Evolutionary conservation across 2,113 vertebrate genomes (phyloP).

Genomic region (Serinus canaria): DNA sequence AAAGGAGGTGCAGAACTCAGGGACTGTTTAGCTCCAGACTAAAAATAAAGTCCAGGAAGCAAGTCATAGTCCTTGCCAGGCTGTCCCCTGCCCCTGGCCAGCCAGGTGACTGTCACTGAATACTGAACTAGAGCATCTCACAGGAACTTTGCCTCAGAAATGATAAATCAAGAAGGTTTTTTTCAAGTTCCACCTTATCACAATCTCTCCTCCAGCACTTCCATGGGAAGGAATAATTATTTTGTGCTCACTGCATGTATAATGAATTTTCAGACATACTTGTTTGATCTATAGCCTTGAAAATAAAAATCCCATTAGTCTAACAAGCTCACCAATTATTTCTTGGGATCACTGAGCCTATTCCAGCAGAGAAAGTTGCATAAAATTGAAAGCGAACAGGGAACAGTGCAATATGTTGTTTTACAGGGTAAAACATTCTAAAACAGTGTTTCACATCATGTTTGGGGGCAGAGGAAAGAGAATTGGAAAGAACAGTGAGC

Average conservation of each 20-base stretch:
- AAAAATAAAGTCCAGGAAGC: neutral
- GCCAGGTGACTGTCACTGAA: neutral
- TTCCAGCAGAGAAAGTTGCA: conserved; percentile 20
- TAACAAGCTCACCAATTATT: conserved; percentile 67
- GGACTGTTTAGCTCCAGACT: neutral
- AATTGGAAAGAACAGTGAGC: neutral
- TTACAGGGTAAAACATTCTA: conserved; percentile 9
- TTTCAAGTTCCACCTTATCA: conserved; percentile 24
- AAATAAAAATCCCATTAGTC: conserved; percentile 70
- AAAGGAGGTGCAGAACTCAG: neutral
- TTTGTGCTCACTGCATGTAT: conserved; percentile 38
- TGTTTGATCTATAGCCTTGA: conserved; percentile 65
- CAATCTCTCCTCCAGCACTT: conserved; percentile 49
- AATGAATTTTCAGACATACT: conserved; percentile 57
- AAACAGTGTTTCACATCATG: neutral
- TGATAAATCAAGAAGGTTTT: conserved; percentile 28
- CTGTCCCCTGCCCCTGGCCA: neutral
- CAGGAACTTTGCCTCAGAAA: neutral
- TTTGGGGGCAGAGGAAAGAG: neutral
- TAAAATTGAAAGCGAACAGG: conserved; percentile 39
- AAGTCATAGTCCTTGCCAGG: neutral
- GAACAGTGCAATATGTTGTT: conserved; percentile 1
- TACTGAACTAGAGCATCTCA: neutral
- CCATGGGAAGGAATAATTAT: conserved; percentile 50
- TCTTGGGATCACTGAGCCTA: conserved; percentile 3